Conservation (phyloP, 2,113 vertebrate species). For the Panthera leo region DNA sequence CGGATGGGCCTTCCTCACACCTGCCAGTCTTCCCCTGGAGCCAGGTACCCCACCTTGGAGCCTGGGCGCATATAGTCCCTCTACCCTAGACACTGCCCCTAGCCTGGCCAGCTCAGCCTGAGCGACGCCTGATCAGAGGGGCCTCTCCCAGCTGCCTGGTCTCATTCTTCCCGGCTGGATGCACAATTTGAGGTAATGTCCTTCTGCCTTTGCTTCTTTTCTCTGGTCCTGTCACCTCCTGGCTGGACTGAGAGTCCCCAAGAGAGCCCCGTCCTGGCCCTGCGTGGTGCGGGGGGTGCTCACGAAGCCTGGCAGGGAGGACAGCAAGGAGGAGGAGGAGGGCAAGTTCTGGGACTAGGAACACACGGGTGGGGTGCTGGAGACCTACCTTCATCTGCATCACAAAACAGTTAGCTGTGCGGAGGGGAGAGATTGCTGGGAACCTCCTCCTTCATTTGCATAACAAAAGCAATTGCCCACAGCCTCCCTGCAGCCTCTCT, state of each 20-base stretch:
- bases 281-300: neutral
- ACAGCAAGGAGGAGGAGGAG: neutral
- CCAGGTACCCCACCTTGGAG: rapidly evolving
- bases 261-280: rapidly evolving
- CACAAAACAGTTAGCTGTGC: neutral
- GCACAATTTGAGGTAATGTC: neutral
- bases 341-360: neutral
- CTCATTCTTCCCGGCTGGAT: neutral
- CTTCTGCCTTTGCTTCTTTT: neutral
- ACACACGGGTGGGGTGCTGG: neutral
- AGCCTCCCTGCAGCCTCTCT: neutral
- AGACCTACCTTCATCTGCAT: constrained; percentile 36
- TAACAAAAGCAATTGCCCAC: constrained; percentile 54
- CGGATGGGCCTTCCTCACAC: neutral
- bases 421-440: rapidly evolving
- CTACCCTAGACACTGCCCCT: neutral
- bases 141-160: neutral
- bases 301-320: neutral
- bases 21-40: neutral
- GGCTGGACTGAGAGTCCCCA: neutral
- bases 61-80: neutral
- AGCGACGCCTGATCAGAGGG: neutral
- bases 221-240: neutral
- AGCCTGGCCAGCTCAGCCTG: neutral
- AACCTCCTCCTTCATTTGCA: constrained; percentile 52